Evolutionary conservation across 2,888 invertebrate genomes (phyloP).

Genomic region (Ophion costatus): DNA sequence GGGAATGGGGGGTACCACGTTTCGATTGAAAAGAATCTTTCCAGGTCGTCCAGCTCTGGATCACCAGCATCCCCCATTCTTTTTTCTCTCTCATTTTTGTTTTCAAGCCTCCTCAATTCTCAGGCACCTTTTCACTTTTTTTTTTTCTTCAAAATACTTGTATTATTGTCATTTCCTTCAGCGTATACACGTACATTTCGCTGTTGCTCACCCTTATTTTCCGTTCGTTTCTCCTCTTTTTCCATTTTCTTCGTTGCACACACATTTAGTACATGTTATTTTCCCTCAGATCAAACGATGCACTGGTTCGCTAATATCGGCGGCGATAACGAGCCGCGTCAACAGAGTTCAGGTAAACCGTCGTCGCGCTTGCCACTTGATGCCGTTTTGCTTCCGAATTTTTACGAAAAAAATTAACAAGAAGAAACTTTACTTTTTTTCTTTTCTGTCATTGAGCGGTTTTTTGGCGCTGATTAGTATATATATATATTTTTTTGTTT

Average conservation of each 20-base stretch:
- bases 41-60: constrained; percentile 24
- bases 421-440: no score
- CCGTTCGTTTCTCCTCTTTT: neutral
- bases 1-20: neutral
- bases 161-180: constrained; percentile 1
- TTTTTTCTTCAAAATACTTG: constrained; percentile 3
- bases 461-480: no score
- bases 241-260: constrained; percentile 5
- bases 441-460: no score
- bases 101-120: neutral
- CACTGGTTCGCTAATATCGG: constrained; percentile 82
- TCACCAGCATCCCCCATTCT: constrained; percentile 10
- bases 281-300: constrained; percentile 80
- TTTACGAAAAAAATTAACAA: neutral
- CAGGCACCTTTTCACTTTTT: neutral
- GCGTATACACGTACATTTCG: neutral
- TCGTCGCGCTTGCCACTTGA: constrained; percentile 1
- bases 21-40: constrained; percentile 53
- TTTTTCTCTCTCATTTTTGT: neutral
- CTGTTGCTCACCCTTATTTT: neutral
- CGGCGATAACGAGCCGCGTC: constrained; percentile 75
- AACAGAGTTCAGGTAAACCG: constrained; percentile 77
- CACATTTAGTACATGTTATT: constrained; percentile 69
- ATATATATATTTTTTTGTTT: no score
- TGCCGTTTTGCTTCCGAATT: constrained; percentile 13